Conservation (phyloP, 2,888 invertebrate genomes). For the Volucella bombylans region DNA sequence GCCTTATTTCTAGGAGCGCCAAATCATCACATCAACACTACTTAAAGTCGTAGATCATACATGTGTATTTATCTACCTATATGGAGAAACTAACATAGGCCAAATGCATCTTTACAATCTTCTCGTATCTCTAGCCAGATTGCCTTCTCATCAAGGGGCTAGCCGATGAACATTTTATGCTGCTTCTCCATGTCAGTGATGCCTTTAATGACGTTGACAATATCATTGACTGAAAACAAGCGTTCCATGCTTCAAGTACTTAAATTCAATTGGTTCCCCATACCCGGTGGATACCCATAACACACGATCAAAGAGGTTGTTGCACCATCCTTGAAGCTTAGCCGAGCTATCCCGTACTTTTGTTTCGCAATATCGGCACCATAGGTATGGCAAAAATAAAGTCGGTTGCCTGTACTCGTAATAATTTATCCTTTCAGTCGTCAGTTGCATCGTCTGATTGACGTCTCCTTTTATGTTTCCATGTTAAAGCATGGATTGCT, state of each 20-base stretch:
- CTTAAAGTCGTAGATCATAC: slow-evolving; percentile 26
- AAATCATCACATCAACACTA: slow-evolving; percentile 56
- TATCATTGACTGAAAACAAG: slow-evolving; percentile 59
- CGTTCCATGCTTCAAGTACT: slow-evolving; percentile 50
- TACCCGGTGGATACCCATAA: slow-evolving; percentile 26
- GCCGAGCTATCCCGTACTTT: background rate
- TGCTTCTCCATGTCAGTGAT: slow-evolving; percentile 38
- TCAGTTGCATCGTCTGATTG: slow-evolving; percentile 67
- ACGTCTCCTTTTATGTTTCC: slow-evolving; percentile 71
- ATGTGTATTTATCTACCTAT: background rate
- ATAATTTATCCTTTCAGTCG: slow-evolving; percentile 72
- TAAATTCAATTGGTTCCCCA: slow-evolving; percentile 62
- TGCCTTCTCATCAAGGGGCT: slow-evolving; percentile 63
- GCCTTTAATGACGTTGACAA: slow-evolving; percentile 69
- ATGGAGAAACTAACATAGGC: slow-evolving; percentile 38
- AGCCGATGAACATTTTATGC: slow-evolving; percentile 33
- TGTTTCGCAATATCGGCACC: background rate
- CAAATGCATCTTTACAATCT: slow-evolving; percentile 52
- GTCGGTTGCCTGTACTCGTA: slow-evolving; percentile 48
- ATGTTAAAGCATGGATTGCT: slow-evolving; percentile 51
- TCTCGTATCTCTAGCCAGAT: slow-evolving; percentile 35
- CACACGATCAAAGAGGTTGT: slow-evolving; percentile 51
- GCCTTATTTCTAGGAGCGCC: slow-evolving; percentile 44
- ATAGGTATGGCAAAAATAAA: slow-evolving; percentile 39
- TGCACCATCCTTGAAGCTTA: slow-evolving; percentile 43